Evolutionary conservation across 2,888 invertebrate species (phyloP).

Genomic region (Sesamia inferens): DNA sequence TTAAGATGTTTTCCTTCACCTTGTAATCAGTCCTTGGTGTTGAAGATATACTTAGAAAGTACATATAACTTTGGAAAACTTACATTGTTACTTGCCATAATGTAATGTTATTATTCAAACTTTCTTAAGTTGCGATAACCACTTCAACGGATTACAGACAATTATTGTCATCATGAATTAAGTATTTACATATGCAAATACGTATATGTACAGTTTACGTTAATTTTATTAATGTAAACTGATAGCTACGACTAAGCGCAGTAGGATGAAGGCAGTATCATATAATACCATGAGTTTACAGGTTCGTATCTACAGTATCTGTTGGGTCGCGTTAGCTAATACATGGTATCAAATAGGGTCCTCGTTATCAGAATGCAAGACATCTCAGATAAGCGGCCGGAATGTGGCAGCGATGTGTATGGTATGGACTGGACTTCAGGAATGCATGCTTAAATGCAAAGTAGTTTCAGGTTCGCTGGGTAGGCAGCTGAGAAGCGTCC

Average conservation of each 20-base stretch:
- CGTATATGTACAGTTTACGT: no score
- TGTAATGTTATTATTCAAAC: neutral
- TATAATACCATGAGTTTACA: neutral
- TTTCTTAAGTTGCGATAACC: neutral
- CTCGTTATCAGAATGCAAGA: neutral
- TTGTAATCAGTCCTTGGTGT: no score
- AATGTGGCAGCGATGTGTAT: slow-evolving; percentile 7
- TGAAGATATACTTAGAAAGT: no score
- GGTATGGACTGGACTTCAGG: slow-evolving; percentile 1
- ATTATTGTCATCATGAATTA: neutral
- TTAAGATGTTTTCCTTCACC: no score
- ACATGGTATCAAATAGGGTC: neutral
- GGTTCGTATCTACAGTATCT: no score
- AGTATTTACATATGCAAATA: no score
- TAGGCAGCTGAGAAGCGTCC: no score
- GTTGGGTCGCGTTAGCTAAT: neutral
- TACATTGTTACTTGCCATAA: no score
- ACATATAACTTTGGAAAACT: no score
- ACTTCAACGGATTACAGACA: neutral
- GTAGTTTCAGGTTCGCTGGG: neutral
- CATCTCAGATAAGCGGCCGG: slow-evolving; percentile 5
- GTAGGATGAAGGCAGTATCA: neutral
- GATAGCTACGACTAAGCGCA: neutral
- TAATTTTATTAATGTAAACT: no score
- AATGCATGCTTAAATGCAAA: slow-evolving; percentile 17